Evolutionary conservation across 92 coral and sea anemone species (phyloP), one percentile per base, ranked within the genome.

Genomic region (Muricea muricata): DNA sequence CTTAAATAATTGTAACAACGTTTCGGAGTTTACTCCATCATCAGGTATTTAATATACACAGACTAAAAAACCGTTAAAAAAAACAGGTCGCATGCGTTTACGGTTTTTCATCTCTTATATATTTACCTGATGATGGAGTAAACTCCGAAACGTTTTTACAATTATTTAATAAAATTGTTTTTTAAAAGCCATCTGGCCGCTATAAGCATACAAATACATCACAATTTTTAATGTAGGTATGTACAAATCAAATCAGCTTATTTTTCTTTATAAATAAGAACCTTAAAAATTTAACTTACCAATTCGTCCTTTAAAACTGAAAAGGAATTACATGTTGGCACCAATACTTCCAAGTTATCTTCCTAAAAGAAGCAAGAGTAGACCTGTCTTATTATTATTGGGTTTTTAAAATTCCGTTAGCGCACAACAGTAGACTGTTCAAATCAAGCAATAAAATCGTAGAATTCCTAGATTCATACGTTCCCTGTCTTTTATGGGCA

Each of bases 291-390:
- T 18, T 18, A 55, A 25, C 65, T 55, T 55, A 55, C 65, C 65
- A 55, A 55, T 55, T 55, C 65, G 28, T 58, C 67, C 29, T 58
- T 30, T 29, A 58, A 29, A 58, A 58, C 67, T 58, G 67, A 58
- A 29, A 58, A 58, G 25, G 67, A 58, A 58, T 58, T 58, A 58
- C 30, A 58, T 58, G 67, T 58, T 24, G 11, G 67, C 8, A 58
- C 67, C 67, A 29, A 11, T 23, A 58, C 21, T 58, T 58, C 8
- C 29, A 58, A 24, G 67, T 58, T 29, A 58, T 58, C 67, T 58
- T 17, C 67, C 67, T 58, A 29, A 58, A 58, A 58, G 34, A 23
- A 58, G 34, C 21, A 45, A 45, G 50, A 45, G 50, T 45, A 45
- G 50, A 45, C 14, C 4, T 45, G 50, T 45, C 50, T 45, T 45